Evolutionary conservation across 2,113 vertebrate species (phyloP), one percentile per base, ranked within the genome.

Genomic region (Eulemur macaco): DNA sequence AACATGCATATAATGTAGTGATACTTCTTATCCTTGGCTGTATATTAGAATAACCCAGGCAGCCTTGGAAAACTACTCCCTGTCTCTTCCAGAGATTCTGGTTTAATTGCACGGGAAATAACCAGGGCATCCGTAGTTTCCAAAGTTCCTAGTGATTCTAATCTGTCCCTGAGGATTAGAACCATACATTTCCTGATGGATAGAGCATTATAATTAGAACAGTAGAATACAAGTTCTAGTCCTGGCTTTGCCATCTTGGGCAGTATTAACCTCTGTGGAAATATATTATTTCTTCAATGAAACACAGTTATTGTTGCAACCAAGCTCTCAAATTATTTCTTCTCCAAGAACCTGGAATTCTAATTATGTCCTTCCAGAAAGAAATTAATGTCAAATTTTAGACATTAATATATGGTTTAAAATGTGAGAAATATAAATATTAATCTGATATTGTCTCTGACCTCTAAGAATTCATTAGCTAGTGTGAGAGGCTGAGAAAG

Each of bases 381-480:
- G 94, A 56, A 25, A 86, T 2, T 88, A 89, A 37, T 42, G 14
- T 82, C 71, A 91, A 71, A 45, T 89, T 95, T 73, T 10, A 83
- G 31, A 60, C 17, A 68, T 8, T 60, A 9, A 14, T 54, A 60
- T 10, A 42, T 54, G 54, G 21, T 78, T 89, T 60, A 47, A 78
- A 87, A 81, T 68, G 11, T 86, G 56, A 94, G 47, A 84, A 69
- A 63, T 95, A 60, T 29, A 94, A 86, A 83, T 92, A 56, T 86
- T 11, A 42, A 83, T 94, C 10, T 68, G 20, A 66, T 92, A 82
- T 74, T 92, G 5, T 87, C 63, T 92, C 42, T 94, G 50, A 68
- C 15, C 29, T 93, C n/a, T 37, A 1, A 34, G 14, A 87, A 83
- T 86, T 78, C 47, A 89, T 85, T 66, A 88, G 21, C 39, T 91